Base-by-base conservation (phyloP, 2,113 vertebrate species). In the Epinephelus fuscoguttatus region DNA sequence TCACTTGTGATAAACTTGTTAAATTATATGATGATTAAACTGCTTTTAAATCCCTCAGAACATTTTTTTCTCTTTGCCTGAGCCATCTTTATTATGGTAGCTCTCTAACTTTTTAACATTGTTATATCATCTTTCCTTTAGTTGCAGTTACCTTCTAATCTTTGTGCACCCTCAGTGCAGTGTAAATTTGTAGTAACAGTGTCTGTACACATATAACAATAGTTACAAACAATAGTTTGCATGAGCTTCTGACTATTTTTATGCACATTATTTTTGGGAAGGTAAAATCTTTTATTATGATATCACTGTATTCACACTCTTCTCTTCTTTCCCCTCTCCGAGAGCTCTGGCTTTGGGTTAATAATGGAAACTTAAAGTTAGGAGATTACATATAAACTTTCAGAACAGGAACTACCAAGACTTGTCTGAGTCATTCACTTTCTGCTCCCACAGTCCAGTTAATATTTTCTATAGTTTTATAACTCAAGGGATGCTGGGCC, bases 61-160 rank as follows among this genome's bases (percentile, higher is more conserved):
- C n/a, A n/a, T n/a, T 76, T 19, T 15, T 75, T 76, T 42, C 61
- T 83, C 55, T 77, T 62, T 52, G 69, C 66, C 33, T 56, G 11
- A 23, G 53, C 60, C 52, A n/a, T 50, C 3, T 30, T 55, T 64
- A 37, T 66, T 55, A 49, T 33, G 64, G 63, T 59, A 72, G n/a
- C 33, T 70, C 13, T 60, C n/a, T 60, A 40, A 52, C 27, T 64
- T 62, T 74, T 61, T 73, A 1, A 63, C 45, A 19, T 68, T 49
- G 56, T 77, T 86, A 73, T 87, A 85, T 74, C 57, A 77, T 67
- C 57, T 73, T 82, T 73, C 59, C 37, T 33, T n/a, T 3, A 59
- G 18, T 56, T 64, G 57, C 23, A 47, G 60, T 69, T 75, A 52
- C 57, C 45, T 45, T 84, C 70, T 87, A 76, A 90, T 90, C 80